These are phyloP conservation scores for Xiphorhynchus elegans DNA, from an alignment of 2,113 vertebrate genomes.

Conservation along the genomic window DNA sequence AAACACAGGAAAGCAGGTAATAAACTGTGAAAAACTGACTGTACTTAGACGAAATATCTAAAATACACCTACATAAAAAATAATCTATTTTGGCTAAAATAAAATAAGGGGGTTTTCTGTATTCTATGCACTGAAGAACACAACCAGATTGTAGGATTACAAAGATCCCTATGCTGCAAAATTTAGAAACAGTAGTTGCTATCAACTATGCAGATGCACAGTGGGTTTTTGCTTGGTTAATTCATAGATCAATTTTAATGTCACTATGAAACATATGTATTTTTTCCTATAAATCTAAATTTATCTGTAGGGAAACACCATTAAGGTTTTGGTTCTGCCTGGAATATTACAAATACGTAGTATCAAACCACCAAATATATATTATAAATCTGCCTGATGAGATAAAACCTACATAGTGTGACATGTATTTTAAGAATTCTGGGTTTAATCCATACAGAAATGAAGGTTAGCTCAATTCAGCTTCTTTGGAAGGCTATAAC, in stretches of 20 bases:
- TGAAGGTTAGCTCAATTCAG: background rate
- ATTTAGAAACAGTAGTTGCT: background rate
- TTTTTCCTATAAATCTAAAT: background rate
- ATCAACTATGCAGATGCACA: background rate
- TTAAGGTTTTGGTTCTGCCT: background rate
- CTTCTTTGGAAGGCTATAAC: background rate
- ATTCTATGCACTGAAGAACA: background rate
- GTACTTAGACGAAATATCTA: background rate
- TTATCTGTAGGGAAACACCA: background rate
- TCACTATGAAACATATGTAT: background rate
- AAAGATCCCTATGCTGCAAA: background rate
- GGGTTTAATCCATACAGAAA: background rate
- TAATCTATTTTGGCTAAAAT: background rate
- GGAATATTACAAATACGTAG: background rate
- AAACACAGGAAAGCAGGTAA: background rate
- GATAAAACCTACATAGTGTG: background rate
- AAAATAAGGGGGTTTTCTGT: accelerated
- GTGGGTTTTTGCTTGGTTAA: background rate
- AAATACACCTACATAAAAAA: background rate
- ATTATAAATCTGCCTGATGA: background rate
- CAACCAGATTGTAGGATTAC: background rate
- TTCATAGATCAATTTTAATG: background rate
- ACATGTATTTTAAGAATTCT: background rate
- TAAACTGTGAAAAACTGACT: background rate
- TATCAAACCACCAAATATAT: background rate